Evolutionary conservation across 2,113 vertebrate genomes (phyloP).

Genomic region (Barnardius zonarius): DNA sequence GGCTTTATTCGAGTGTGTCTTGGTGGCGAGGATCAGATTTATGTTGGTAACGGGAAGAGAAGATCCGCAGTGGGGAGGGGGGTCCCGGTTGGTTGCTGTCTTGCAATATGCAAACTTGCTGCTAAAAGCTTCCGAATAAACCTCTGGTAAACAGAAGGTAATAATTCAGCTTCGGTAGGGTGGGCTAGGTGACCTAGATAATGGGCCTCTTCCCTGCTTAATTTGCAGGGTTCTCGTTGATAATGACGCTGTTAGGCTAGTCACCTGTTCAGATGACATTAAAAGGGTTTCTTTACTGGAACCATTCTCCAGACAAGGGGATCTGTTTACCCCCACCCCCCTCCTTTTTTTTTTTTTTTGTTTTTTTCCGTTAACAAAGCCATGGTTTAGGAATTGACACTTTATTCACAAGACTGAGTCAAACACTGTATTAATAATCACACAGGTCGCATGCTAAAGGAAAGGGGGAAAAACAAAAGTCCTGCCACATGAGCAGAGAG

Average conservation of each 20-base stretch:
- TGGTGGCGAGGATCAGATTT: neutral
- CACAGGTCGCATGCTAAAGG: neutral
- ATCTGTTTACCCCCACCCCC: fast-evolving
- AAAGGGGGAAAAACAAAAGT: neutral
- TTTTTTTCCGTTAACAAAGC: neutral
- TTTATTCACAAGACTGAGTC: neutral
- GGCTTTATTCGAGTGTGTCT: neutral
- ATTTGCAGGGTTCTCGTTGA: slow-evolving; percentile 13
- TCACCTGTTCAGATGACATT: slow-evolving; percentile 43
- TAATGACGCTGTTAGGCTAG: neutral
- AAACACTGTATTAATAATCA: neutral
- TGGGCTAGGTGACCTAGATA: slow-evolving; percentile 57
- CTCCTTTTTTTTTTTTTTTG: fast-evolving
- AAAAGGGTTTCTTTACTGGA: slow-evolving; percentile 20
- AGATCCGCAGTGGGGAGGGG: neutral
- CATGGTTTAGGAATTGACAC: neutral
- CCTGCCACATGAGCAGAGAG: neutral
- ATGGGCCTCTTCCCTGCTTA: slow-evolving; percentile 29
- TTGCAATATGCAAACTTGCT: neutral
- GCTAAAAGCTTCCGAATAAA: neutral
- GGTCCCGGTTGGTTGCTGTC: neutral
- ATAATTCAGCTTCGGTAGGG: neutral
- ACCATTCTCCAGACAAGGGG: neutral
- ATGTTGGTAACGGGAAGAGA: neutral
- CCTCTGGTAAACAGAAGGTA: neutral